Conservation (phyloP, 2,797 vertebrate species). For the Brachyrhaphis roseni region DNA sequence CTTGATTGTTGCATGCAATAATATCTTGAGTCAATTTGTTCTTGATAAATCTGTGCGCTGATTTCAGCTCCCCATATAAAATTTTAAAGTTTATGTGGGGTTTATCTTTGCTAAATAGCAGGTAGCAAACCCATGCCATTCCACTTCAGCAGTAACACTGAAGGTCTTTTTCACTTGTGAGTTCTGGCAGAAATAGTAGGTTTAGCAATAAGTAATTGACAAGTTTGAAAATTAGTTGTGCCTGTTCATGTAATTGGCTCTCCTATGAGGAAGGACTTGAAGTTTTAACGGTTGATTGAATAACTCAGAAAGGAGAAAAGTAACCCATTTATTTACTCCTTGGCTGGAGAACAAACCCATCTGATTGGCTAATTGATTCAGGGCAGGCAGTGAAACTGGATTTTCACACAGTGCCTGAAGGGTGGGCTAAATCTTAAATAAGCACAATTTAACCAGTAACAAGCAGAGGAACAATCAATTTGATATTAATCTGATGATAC, state of each 20-base stretch:
- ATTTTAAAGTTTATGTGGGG: too few relatives aligned
- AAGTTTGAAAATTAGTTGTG: background rate
- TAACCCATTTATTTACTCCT: background rate
- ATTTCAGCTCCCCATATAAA: background rate
- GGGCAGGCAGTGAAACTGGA: background rate
- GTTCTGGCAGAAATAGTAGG: background rate
- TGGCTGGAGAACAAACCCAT: background rate
- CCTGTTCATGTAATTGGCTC: background rate
- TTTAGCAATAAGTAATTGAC: background rate
- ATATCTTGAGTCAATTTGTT: background rate
- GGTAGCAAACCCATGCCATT: background rate
- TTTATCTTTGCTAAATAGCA: conserved; percentile 1
- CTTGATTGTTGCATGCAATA: background rate
- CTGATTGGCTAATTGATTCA: background rate
- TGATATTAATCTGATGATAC: background rate
- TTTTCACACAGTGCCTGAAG: background rate
- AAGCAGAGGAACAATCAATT: background rate
- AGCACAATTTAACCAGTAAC: background rate
- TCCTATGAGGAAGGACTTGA: background rate
- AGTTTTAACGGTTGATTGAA: background rate
- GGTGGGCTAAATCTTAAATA: background rate
- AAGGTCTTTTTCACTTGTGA: background rate
- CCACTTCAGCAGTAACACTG: background rate
- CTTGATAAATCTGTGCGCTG: background rate
- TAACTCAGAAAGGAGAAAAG: background rate